Evolutionary conservation across 2,888 invertebrate species (phyloP), one percentile per base, ranked within the genome.

Genomic region (Cecidostiba fungosa): DNA sequence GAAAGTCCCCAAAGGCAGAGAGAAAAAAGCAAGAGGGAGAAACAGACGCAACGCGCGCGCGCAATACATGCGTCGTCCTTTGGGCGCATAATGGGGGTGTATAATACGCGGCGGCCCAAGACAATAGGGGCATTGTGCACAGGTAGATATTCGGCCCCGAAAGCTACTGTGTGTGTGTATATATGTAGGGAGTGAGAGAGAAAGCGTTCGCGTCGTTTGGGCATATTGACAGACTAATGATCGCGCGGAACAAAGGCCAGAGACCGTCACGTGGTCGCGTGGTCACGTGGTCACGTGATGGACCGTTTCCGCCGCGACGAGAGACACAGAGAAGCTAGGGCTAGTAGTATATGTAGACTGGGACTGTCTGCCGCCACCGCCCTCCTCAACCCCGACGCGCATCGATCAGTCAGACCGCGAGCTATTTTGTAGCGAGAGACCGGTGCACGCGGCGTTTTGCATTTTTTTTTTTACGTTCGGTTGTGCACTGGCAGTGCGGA

Each of bases 201-300:
- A 36, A 32, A n/a, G 74, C 79, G 32, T 29, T 90, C 91, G 90
- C 92, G 91, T 92, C 91, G 92, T 92, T 93, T 92, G 90, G 91
- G 92, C 92, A 93, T 93, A 93, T 93, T 93, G 93, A 92, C 93
- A 93, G 93, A 93, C 93, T 93, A 93, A 93, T 93, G 93, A 93
- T 92, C 92, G 91, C 90, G 88, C 89, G 89, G 92, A 93, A 93
- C 93, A 93, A 93, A 93, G 92, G 92, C 92, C 91, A 54, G 72
- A 89, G 90, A 91, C 91, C 91, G 92, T 92, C 92, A 91, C 91
- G 92, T 91, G 91, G 91, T 47, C 66, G 43, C 74, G 82, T 62
- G 86, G 59, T 92, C 92, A 92, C 92, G 93, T 93, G 92, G 91
- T 92, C 91, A 90, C 90, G 92, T 93, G 93, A 93, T 92, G 93